phyloP scores from a whole-genome alignment of 2,113 vertebrate species.

The Nerophis lumbriciformis region DNA sequence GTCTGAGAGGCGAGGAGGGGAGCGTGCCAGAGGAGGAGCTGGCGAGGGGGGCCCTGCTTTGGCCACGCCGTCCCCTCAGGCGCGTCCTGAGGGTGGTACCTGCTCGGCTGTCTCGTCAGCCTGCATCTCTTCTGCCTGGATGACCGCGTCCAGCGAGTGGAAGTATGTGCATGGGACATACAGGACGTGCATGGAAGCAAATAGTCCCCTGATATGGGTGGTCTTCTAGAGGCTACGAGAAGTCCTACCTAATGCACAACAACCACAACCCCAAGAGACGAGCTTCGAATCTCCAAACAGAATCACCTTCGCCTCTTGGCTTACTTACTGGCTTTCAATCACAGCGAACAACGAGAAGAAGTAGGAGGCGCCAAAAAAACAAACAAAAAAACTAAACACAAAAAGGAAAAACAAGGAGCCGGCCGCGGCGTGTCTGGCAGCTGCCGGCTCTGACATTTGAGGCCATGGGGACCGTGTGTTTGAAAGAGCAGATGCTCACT shows the following conservation, averaged over 20 bases:
- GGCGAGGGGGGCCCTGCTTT: constrained; percentile 68
- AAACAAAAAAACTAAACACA: too few species aligned
- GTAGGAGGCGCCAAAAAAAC: constrained; percentile 17
- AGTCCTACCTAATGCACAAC: constrained; percentile 38
- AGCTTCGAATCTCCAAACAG: constrained; percentile 81
- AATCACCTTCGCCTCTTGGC: constrained; percentile 53
- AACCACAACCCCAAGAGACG: constrained; percentile 24
- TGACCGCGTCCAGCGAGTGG: constrained; percentile 64
- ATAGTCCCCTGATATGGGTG: constrained; percentile 43
- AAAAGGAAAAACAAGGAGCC: constrained; percentile 48
- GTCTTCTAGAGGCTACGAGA: constrained; percentile 56
- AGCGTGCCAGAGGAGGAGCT: constrained; percentile 48
- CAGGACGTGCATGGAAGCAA: constrained; percentile 1
- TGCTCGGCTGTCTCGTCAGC: constrained; percentile 61
- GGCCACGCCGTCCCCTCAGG: constrained; percentile 71
- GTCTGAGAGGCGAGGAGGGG: constrained; percentile 76
- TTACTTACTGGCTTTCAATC: constrained; percentile 65
- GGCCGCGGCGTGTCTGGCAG: constrained; percentile 65
- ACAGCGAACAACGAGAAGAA: constrained; percentile 83
- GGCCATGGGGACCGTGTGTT: constrained; percentile 62
- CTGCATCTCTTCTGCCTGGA: constrained; percentile 73
- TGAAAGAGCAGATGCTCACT: constrained; percentile 70
- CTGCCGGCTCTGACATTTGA: constrained; percentile 70
- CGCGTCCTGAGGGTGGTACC: constrained; percentile 57
- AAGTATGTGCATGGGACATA: not conserved